Conservation (phyloP, 30 jellyfish, hydroid and myxozoan genomes). For the Aurelia aurita complex sp. Pacific region DNA sequence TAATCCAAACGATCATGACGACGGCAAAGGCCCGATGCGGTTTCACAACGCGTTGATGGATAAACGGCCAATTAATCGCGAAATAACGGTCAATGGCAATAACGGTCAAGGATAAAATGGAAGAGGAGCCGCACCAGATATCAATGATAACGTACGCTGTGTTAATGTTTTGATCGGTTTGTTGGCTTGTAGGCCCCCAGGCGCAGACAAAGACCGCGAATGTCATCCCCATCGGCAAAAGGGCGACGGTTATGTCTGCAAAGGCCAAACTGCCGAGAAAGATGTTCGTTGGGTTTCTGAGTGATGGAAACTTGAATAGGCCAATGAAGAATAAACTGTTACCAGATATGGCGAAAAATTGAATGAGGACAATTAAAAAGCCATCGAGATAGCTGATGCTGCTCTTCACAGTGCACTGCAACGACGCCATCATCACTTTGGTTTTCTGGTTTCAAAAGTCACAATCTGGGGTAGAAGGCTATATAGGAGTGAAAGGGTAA, state of each 20-base stretch:
- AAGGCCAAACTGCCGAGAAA: conserved; percentile 64
- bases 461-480: too few relatives aligned
- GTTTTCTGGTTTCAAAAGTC: not conserved
- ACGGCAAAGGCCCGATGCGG: conserved; percentile 42
- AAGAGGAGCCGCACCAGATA: conserved; percentile 64
- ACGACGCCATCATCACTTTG: not conserved
- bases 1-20: conserved; percentile 62
- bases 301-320: conserved; percentile 48
- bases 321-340: conserved; percentile 76
- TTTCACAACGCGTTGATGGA: conserved; percentile 66
- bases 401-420: conserved; percentile 22
- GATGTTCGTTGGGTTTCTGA: conserved; percentile 75
- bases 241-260: conserved; percentile 80
- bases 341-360: conserved; percentile 60
- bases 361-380: conserved; percentile 40
- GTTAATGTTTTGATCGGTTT: conserved; percentile 2
- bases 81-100: conserved; percentile 88
- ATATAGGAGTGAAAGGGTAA: too few relatives aligned
- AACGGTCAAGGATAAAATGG: conserved; percentile 71
- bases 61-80: conserved; percentile 85
- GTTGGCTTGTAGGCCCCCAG: conserved; percentile 49
- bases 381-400: conserved; percentile 47
- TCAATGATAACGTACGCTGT: conserved; percentile 54
- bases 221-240: conserved; percentile 71
- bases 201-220: conserved; percentile 74